Conservation (phyloP, 1,140 invertebrate species). For the Lasioglossum albipes region DNA sequence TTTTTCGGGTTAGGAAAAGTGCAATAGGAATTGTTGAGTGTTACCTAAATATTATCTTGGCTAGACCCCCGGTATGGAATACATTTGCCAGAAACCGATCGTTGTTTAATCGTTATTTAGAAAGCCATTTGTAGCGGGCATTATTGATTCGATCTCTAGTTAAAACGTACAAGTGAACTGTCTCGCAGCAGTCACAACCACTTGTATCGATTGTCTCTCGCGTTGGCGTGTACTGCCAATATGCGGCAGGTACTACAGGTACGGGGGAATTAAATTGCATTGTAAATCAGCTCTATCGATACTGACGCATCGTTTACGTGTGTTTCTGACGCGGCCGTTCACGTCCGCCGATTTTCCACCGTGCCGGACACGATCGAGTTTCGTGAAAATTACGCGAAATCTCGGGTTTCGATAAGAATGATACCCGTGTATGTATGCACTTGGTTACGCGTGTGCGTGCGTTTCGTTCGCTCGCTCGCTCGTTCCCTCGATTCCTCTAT, state of each 20-base stretch:
- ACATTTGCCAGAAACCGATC: not conserved
- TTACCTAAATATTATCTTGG: no score
- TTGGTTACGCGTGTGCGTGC: not conserved
- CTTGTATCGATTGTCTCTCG: slow-evolving; percentile 57
- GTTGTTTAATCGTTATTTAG: slow-evolving; percentile 1
- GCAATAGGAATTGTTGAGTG: no score
- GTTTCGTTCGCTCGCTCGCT: not conserved
- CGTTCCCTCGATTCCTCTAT: not conserved
- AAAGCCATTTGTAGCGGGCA: not conserved
- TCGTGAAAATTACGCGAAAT: not conserved
- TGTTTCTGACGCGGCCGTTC: not conserved
- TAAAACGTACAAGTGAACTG: slow-evolving; percentile 44
- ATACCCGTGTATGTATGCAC: not conserved
- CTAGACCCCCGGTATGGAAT: no score
- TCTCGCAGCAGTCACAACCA: slow-evolving; percentile 48
- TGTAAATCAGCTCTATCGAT: slow-evolving; percentile 46
- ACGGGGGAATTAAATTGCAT: slow-evolving; percentile 47
- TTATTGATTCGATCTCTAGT: slow-evolving; percentile 53
- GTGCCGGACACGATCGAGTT: not conserved
- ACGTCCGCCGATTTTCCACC: not conserved
- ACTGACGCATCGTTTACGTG: not conserved
- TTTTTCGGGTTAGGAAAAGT: no score
- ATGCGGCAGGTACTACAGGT: slow-evolving; percentile 43
- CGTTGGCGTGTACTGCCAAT: slow-evolving; percentile 43
- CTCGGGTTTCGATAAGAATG: not conserved